Evolutionary conservation across 2,888 invertebrate species (phyloP), one percentile per base, ranked within the genome.

Genomic region (Cerastis rubricosa): DNA sequence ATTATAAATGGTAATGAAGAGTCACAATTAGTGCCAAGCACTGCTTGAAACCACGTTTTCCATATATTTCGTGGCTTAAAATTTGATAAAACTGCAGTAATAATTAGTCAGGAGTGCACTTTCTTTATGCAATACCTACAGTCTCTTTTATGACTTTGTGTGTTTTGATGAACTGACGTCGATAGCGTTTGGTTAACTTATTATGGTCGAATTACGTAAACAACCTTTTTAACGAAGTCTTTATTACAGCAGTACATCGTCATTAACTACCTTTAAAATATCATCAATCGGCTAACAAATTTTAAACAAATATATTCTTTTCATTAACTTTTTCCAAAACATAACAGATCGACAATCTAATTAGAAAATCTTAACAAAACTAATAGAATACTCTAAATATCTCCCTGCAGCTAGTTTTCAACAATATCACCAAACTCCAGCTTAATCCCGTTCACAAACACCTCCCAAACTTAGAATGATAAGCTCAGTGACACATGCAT

Each of bases 401-500:
- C 29, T 35, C 22, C 25, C 59, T 29, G 17, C 43, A 71, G 43
- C 57, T 49, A 72, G 57, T 80, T 84, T 59, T 63, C 65, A 78
- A 74, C 72, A 74, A 68, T 80, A 72, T 71, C 66, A 66, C 72
- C 66, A n/a, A 63, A 35, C 54, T 57, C 43, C 68, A 71, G 63
- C 35, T 72, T 78, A 85, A 84, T 81, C 70, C 64, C 22, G 54
- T 69, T 57, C 76, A 71, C 81, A 74, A 77, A 81, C 78, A 85
- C 66, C 73, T 75, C 47, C 63, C 40, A 77, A 81, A 87, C 79
- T 81, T 81, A 70, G 78, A 86, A 87, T 78, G 81, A 85, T 85
- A 87, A 85, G 78, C 78, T 76, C 74, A 68, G 74, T 84, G 88
- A 85, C 88, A 88, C 84, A 80, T 87, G 88, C 85, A 86, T 88